Evolutionary conservation across 2,888 invertebrate genomes (phyloP), one percentile per base, ranked within the genome.

Genomic region (Drosophila demipolita): DNA sequence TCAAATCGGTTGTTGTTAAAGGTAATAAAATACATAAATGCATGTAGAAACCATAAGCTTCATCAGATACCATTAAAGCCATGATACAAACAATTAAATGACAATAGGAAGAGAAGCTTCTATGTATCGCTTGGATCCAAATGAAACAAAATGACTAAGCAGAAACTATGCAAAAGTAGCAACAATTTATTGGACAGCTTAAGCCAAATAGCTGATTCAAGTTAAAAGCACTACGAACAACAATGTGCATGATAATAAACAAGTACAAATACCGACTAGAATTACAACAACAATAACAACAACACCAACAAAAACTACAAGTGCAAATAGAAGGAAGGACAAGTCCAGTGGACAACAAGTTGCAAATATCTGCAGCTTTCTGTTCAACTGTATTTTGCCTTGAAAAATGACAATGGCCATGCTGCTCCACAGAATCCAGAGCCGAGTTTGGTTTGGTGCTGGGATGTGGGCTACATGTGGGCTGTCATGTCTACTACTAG

Each of bases 151-250:
- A 62, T 70, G 55, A 73, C 73, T 71, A 71, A 69, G 65, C 65
- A 73, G 59, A 63, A 80, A 80, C 61, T 73, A 73, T 67, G 72
- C 72, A 63, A 64, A 83, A 83, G 82, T 78, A 69, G 75, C 75
- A 79, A 73, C 70, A 79, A 83, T 86, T 80, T 79, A 80, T 78
- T 64, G 70, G 72, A 70, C 71, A 75, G 88, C 74, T 86, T 83
- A 80, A 86, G 74, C 83, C 82, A 80, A 83, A 79, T 78, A 85
- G 79, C 88, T 80, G 75, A 86, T 86, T 79, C 82, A 78, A 83
- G 73, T 74, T 81, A 85, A 89, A 85, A 83, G 80, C 80, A 87
- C 73, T 78, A 85, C 83, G 74, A 80, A 78, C 82, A 80, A 84
- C 80, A 81, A 73, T 83, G 81, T 81, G 66, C 66, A 76, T 76